Conservation (phyloP, 2,797 vertebrate genomes). For the Aphelocoma californica region DNA sequence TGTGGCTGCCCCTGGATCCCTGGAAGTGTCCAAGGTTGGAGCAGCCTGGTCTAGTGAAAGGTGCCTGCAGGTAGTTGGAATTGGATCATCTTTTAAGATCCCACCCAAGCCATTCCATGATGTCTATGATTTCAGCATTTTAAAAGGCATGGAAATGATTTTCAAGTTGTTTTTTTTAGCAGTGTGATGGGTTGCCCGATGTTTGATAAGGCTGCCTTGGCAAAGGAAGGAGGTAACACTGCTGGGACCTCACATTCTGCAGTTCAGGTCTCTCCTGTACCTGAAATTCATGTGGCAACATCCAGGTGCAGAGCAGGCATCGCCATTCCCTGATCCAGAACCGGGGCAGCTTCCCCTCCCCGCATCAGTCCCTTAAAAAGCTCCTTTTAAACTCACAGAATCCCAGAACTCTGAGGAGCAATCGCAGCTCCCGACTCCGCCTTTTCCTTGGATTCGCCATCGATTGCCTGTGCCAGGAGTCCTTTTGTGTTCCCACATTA, state of each 20-base stretch:
- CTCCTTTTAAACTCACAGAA: not conserved
- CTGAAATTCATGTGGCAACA: rapidly evolving
- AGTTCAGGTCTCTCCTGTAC: rapidly evolving
- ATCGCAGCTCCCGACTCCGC: not conserved
- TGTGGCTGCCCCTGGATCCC: not conserved
- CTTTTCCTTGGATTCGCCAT: not conserved
- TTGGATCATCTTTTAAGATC: not conserved
- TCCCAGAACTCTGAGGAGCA: not conserved
- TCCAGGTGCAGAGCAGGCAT: not conserved
- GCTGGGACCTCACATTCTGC: not conserved
- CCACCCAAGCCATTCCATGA: not conserved
- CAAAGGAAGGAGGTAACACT: not conserved
- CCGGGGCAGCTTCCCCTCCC: not conserved
- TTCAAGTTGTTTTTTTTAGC: not conserved
- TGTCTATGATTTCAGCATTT: not conserved
- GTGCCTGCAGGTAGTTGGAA: not conserved
- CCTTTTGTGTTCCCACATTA: not conserved
- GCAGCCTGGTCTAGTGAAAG: not conserved
- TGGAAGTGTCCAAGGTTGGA: not conserved
- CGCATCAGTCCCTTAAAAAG: not conserved
- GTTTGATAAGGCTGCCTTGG: rapidly evolving
- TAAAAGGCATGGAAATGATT: not conserved
- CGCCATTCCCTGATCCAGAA: rapidly evolving
- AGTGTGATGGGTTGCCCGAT: rapidly evolving
- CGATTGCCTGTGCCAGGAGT: not conserved